A percentile compares a stretch with the other conserved stretches of the same genome.
Evolutionary conservation across 2,797 vertebrate genomes (phyloP).

Genomic region (Poecile montanus): DNA sequence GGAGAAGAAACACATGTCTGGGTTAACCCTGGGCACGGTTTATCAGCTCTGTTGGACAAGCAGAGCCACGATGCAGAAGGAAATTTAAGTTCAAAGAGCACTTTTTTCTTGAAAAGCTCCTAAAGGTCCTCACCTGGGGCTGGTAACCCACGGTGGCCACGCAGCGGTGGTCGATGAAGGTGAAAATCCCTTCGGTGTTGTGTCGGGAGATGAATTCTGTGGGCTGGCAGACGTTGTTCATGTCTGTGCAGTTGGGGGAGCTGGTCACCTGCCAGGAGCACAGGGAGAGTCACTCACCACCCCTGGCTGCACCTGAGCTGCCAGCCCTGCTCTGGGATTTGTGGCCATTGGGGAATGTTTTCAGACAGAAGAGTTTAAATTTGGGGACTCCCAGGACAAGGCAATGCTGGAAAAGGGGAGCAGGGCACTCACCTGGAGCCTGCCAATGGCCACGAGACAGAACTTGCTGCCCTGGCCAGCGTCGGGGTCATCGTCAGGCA

Average conservation of each 20-base stretch:
- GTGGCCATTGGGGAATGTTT: fast-evolving
- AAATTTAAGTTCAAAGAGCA: neutral
- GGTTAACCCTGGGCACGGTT: neutral
- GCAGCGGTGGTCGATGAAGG: constrained; percentile 95
- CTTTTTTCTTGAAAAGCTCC: fast-evolving
- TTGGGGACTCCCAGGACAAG: fast-evolving
- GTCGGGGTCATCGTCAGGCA: constrained; percentile 91
- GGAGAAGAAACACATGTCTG: neutral
- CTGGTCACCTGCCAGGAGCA: constrained; percentile 85
- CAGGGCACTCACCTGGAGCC: constrained; percentile 85
- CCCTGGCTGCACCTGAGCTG: neutral
- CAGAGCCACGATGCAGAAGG: fast-evolving
- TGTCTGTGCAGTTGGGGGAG: constrained; percentile 87
- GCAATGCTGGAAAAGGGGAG: fast-evolving
- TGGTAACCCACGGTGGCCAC: constrained; percentile 91
- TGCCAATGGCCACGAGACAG: constrained; percentile 95
- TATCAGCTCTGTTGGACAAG: neutral
- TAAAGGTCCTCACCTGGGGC: constrained; percentile 82
- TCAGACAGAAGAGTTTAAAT: fast-evolving
- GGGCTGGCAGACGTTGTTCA: constrained; percentile 87
- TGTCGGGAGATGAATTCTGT: constrained; percentile 97
- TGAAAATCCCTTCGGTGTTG: constrained; percentile 90
- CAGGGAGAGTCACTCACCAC: fast-evolving
- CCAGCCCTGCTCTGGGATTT: neutral
- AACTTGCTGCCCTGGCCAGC: constrained; percentile 92